Conservation (phyloP, 2,113 vertebrate species). For the Xerus inauris region DNA sequence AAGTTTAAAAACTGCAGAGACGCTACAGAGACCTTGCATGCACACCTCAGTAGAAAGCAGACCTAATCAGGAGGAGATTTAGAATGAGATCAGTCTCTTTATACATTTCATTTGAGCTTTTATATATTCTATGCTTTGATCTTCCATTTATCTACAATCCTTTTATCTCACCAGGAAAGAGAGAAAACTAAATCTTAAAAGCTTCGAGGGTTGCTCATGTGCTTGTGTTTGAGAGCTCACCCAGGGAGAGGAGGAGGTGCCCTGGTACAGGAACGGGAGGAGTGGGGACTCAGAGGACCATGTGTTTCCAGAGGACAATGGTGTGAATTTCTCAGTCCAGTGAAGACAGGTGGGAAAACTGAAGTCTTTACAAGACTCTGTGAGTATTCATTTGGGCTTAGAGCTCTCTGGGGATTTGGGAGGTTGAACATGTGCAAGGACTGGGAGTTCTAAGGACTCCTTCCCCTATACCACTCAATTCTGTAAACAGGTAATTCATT, state of each 20-base stretch:
- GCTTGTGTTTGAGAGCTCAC: neutral
- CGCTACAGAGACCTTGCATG: neutral
- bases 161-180: neutral
- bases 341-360: neutral
- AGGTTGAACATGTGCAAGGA: neutral
- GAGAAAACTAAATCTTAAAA: neutral
- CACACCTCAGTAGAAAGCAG: neutral
- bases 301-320: neutral
- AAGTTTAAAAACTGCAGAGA: conserved; percentile 52
- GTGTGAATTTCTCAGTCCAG: neutral
- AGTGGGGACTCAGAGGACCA: neutral
- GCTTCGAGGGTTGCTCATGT: neutral
- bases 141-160: neutral
- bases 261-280: fast-evolving
- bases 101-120: neutral
- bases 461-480: neutral
- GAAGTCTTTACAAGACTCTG: neutral
- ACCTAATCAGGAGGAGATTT: neutral
- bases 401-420: neutral
- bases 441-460: neutral
- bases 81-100: neutral
- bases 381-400: neutral
- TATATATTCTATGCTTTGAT: neutral
- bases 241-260: neutral
- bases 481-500: conserved; percentile 33